phyloP scores from a whole-genome alignment of 1,140 invertebrate species.

The Neodiprion fabricii region DNA sequence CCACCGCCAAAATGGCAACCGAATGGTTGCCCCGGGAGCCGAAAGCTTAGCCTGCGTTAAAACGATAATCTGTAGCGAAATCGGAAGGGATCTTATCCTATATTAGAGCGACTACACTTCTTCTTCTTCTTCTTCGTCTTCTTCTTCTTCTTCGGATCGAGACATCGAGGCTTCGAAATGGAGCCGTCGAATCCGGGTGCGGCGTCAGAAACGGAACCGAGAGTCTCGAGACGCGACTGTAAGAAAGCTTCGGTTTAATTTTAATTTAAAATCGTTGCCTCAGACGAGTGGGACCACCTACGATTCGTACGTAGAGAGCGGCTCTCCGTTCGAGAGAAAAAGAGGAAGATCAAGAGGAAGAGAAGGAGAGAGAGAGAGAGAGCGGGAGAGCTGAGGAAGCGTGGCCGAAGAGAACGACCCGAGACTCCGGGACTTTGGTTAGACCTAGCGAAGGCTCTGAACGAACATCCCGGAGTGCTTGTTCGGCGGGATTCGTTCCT shows the following conservation, averaged over 20 bases:
- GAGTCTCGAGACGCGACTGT: constrained; percentile 24
- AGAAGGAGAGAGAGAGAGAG: constrained; percentile 28
- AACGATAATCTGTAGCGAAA: too few species aligned
- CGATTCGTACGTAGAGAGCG: constrained; percentile 41
- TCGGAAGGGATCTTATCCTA: too few species aligned
- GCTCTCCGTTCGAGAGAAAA: constrained; percentile 36
- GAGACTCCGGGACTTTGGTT: background rate
- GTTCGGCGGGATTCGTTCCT: too few species aligned
- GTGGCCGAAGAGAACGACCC: constrained; percentile 10
- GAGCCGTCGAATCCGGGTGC: too few species aligned
- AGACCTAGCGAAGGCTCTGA: background rate
- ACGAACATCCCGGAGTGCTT: background rate
- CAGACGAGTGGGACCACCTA: constrained; percentile 54
- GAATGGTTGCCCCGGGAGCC: too few species aligned
- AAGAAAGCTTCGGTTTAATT: constrained; percentile 56
- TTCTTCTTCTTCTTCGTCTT: too few species aligned
- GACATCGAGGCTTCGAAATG: too few species aligned
- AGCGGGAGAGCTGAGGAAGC: constrained; percentile 22
- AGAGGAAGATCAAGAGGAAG: constrained; percentile 27
- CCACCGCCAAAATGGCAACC: too few species aligned
- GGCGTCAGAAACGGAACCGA: too few species aligned
- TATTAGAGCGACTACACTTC: too few species aligned
- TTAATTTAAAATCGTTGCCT: constrained; percentile 58
- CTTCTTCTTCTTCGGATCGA: too few species aligned
- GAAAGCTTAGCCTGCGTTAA: too few species aligned